Conservation (phyloP, 2,113 vertebrate species). For the Agapornis roseicollis region DNA sequence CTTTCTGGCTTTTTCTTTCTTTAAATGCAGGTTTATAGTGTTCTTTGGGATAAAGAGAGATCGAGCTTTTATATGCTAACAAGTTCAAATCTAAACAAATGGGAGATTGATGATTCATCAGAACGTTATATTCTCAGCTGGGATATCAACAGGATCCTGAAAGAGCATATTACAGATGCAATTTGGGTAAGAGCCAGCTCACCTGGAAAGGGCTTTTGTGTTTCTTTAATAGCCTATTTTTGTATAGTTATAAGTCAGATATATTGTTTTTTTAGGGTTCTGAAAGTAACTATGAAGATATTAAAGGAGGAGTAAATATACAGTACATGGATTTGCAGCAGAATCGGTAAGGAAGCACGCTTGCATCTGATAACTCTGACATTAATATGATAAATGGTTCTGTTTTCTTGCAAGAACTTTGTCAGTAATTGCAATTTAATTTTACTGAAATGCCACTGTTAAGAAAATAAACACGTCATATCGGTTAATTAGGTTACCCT, state of each 20-base stretch:
- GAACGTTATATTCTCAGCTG: constrained; percentile 87
- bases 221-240: neutral
- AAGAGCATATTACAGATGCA: constrained; percentile 86
- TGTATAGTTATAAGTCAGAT: neutral
- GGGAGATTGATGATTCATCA: constrained; percentile 86
- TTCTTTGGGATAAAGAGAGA: constrained; percentile 82
- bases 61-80: constrained; percentile 86
- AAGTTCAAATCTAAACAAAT: constrained; percentile 84
- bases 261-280: constrained; percentile 81
- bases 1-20: neutral
- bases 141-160: constrained; percentile 82
- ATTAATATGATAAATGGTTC: neutral
- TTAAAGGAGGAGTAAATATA: constrained; percentile 88
- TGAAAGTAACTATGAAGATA: constrained; percentile 91
- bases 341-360: constrained; percentile 81
- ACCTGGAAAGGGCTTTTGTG: neutral
- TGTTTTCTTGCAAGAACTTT: neutral
- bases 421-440: neutral
- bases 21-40: constrained; percentile 80
- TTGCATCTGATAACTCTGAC: neutral
- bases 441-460: neutral
- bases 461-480: neutral
- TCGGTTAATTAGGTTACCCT: neutral
- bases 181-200: constrained; percentile 87
- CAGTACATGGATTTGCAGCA: constrained; percentile 89